A percentile compares a stretch with the other conserved stretches of the same genome.
These are phyloP conservation scores for Clanis bilineata DNA, from an alignment of 2,888 invertebrate genomes.

Conservation along the genomic window DNA sequence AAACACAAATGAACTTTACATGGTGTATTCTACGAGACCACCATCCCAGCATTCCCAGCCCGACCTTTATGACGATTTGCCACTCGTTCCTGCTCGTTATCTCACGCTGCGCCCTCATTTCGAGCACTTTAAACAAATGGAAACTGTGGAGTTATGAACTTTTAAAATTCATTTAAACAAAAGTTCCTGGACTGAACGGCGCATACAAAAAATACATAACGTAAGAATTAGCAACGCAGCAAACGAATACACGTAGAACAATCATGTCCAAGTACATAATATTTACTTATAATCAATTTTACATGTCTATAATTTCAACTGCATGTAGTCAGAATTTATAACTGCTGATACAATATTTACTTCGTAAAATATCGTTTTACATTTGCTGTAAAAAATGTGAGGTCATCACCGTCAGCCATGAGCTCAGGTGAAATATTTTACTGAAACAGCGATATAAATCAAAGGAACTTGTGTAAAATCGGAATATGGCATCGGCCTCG, in stretches of 20 bases:
- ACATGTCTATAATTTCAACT: background rate
- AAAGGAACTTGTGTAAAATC: slow-evolving; percentile 13
- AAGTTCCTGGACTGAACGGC: slow-evolving; percentile 19
- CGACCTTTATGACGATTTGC: slow-evolving; percentile 47
- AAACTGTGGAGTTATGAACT: slow-evolving; percentile 59
- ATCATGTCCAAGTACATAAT: background rate
- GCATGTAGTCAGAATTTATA: background rate
- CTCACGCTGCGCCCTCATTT: slow-evolving; percentile 68
- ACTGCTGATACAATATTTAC: slow-evolving; percentile 5
- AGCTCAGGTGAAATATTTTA: slow-evolving; percentile 4
- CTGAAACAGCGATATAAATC: slow-evolving; percentile 8
- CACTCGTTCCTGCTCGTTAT: slow-evolving; percentile 68
- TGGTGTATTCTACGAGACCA: slow-evolving; percentile 38
- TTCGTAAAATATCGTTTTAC: slow-evolving; percentile 6
- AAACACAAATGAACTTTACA: slow-evolving; percentile 43
- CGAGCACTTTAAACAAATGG: slow-evolving; percentile 63
- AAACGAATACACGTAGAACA: background rate
- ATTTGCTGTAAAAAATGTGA: background rate
- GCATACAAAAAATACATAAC: slow-evolving; percentile 3
- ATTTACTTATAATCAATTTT: background rate
- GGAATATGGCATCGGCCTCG: slow-evolving; percentile 15
- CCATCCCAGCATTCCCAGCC: slow-evolving; percentile 38
- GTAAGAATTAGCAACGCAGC: background rate
- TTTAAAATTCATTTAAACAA: slow-evolving; percentile 55
- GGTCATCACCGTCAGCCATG: background rate